Percentiles rank a stretch among this genome's conserved stretches.
Evolutionary conservation across 2,113 vertebrate species (phyloP).

Genomic region (Sebastes fasciatus): DNA sequence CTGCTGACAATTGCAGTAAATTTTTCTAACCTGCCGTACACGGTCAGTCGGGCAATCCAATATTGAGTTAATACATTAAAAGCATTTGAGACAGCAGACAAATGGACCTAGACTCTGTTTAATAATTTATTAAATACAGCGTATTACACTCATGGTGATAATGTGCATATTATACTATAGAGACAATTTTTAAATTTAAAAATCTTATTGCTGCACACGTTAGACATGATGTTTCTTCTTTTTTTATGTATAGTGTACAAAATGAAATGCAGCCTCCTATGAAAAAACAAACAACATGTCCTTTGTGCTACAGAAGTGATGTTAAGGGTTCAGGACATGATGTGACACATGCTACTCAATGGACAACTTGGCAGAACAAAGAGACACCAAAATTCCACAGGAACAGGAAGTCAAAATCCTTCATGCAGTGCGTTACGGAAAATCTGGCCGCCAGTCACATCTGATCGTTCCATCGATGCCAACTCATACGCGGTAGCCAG

Average conservation of each 20-base stretch:
- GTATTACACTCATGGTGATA: constrained; percentile 79
- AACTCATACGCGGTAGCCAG: constrained; percentile 69
- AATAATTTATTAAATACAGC: constrained; percentile 83
- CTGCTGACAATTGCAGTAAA: constrained; percentile 6
- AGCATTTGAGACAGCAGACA: constrained; percentile 39
- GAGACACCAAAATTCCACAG: constrained; percentile 52
- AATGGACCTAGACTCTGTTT: constrained; percentile 57
- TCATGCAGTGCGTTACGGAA: constrained; percentile 53
- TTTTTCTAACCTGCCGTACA: constrained; percentile 2
- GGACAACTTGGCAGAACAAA: constrained; percentile 64
- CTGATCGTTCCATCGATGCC: constrained; percentile 39
- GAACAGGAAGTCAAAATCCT: constrained; percentile 55
- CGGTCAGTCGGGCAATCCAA: constrained; percentile 9
- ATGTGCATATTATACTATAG: constrained; percentile 73
- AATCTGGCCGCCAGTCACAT: constrained; percentile 45
- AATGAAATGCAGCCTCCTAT: constrained; percentile 66
- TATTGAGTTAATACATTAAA: constrained; percentile 21
- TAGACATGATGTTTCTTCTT: constrained; percentile 52
- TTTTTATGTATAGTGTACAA: constrained; percentile 63
- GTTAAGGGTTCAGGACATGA: constrained; percentile 67
- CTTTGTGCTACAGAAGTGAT: constrained; percentile 78
- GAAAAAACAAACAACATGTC: constrained; percentile 50
- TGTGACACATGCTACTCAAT: constrained; percentile 70
- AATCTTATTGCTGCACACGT: constrained; percentile 82
- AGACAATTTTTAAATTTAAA: constrained; percentile 68